These are phyloP conservation scores for Bucorvus abyssinicus DNA, from an alignment of 2,797 vertebrate species.

Conservation along the genomic window DNA sequence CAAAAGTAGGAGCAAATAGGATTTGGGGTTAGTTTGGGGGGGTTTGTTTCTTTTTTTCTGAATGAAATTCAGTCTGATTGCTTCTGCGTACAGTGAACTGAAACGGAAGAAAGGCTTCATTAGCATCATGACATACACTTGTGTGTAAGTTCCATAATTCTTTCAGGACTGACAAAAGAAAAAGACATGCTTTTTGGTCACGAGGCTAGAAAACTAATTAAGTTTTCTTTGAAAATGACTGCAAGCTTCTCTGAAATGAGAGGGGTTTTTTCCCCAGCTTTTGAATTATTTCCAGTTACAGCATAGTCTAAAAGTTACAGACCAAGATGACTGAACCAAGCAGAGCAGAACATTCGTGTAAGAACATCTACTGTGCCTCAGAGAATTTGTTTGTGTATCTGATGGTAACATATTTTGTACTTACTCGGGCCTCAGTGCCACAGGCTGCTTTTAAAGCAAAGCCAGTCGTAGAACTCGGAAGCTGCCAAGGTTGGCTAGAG, in stretches of 20 bases:
- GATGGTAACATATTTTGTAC: conserved; percentile 45
- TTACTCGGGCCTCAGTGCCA: conserved; percentile 10
- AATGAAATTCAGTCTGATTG: background rate
- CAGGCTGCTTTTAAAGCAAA: conserved; percentile 31
- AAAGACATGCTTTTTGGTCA: conserved; percentile 29
- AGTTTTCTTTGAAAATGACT: conserved; percentile 54
- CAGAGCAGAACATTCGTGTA: conserved; percentile 53
- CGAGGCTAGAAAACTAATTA: conserved; percentile 48
- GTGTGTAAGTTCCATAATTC: background rate
- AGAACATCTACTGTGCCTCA: conserved; percentile 29
- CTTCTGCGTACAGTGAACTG: background rate
- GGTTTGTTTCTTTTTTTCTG: background rate
- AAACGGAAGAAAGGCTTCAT: conserved; percentile 31
- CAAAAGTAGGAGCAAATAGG: background rate
- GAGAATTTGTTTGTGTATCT: conserved; percentile 66
- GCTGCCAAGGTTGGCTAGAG: conserved; percentile 20
- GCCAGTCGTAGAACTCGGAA: conserved; percentile 8
- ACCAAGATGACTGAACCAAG: conserved; percentile 44
- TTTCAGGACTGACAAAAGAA: conserved; percentile 33
- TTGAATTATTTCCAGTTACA: conserved; percentile 57
- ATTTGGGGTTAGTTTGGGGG: background rate
- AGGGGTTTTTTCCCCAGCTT: conserved; percentile 2
- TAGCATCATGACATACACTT: background rate
- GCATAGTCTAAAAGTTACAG: conserved; percentile 46
- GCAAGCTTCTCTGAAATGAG: conserved; percentile 19